Base-by-base conservation (phyloP, 2,888 invertebrate genomes). In the Drosophila subquinaria region DNA sequence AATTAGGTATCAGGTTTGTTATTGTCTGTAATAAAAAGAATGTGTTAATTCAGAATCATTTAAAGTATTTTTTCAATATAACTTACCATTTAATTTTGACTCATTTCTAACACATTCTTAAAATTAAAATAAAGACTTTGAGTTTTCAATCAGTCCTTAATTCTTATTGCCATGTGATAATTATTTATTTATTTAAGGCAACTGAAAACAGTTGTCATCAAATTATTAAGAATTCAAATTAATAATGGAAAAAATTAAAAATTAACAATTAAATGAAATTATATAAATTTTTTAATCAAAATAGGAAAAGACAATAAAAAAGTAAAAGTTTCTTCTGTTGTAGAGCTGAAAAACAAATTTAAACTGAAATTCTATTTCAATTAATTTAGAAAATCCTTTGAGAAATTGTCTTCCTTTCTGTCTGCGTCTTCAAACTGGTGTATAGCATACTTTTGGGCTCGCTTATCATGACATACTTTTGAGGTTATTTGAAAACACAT, bases 401-500 rank as follows among this genome's bases (percentile, higher is more conserved):
- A 40, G 9, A 1, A 15, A 40, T 3, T 1, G 40, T 15, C 1
- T 17, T 15, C 15, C 9, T 40, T 38, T 38, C 5, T 38, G 2
- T 5, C n/a, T 11, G n/a, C 13, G n/a, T 33, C 33, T 35, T 8
- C 13, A 6, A 15, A 1, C 6, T 38, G 35, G 3, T 9, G 0
- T 5, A 15, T 20, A 35, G 50, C 40, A 30, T 27, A 53, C 40
- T 38, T 27, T 30, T 30, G 9, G 17, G 38, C 15, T 51, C 11
- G 1, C 4, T 48, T 23, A 17, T 10, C 4, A 17, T 68, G 38
- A 53, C 42, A 74, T 73, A 73, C 74, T 68, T 52, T 53, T 30
- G 13, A 57, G 71, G 35, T 45, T 55, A 36, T 42, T 64, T 73
- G 42, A 59, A 77, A 77, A 76, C 50, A 67, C 62, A 68, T 38